These are phyloP conservation scores for Deilephila elpenor DNA, from an alignment of 2,888 invertebrate genomes.

Conservation along the genomic window DNA sequence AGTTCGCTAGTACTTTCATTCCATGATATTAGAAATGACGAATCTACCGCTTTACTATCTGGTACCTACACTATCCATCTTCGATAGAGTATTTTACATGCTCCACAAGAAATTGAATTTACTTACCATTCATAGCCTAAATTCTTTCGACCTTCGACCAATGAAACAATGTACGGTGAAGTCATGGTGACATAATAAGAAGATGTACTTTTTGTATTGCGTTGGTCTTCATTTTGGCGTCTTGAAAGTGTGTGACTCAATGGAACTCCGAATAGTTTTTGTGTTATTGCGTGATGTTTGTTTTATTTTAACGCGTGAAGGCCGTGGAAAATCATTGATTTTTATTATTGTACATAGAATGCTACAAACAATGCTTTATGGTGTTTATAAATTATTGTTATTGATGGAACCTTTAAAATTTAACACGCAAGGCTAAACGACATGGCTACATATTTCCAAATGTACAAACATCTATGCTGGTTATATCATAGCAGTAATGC, in stretches of 20 bases:
- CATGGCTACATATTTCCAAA: not conserved
- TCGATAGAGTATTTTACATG: no score
- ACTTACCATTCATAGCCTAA: no score
- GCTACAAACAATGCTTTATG: slow-evolving; percentile 13
- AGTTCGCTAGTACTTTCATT: no score
- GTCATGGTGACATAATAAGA: no score
- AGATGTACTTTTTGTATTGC: not conserved
- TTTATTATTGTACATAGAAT: slow-evolving; percentile 2
- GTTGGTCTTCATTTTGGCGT: not conserved
- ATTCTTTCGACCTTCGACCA: no score
- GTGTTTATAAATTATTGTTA: slow-evolving; percentile 20
- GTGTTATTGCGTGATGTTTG: slow-evolving; percentile 42
- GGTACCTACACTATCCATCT: no score
- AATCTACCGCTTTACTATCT: no score
- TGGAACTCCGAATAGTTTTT: slow-evolving; percentile 12
- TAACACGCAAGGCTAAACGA: slow-evolving; percentile 15
- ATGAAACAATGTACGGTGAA: no score
- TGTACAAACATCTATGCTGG: not conserved
- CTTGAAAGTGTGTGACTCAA: slow-evolving; percentile 5
- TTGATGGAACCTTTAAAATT: slow-evolving; percentile 1
- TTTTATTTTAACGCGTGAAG: slow-evolving; percentile 37
- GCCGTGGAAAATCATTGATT: slow-evolving; percentile 23
- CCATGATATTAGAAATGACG: no score
- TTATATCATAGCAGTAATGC: not conserved
- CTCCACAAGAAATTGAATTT: no score